A percentile compares a stretch with the other conserved stretches of the same genome.
These are phyloP conservation scores for Columba janthina DNA, from an alignment of 2,113 vertebrate species.

Conservation along the genomic window DNA sequence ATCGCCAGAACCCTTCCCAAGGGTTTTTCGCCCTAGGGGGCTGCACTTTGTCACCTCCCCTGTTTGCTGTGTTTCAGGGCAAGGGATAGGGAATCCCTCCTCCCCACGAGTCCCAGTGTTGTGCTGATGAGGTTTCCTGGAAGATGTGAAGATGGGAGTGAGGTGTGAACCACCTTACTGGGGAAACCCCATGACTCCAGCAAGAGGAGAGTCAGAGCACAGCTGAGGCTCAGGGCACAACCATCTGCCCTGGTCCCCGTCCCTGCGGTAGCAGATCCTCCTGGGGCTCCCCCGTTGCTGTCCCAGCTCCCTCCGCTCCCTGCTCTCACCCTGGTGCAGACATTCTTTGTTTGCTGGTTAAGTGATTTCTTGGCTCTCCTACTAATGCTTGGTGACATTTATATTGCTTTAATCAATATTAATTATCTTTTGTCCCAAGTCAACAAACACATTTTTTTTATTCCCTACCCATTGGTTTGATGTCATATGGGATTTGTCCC, in stretches of 20 bases:
- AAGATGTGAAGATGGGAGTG: not conserved
- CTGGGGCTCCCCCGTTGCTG: too few relatives aligned
- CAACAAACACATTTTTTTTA: not conserved
- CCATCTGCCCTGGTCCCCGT: fast-evolving
- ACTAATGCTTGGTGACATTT: conserved; percentile 7
- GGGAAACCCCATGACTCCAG: not conserved
- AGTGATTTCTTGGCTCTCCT: not conserved
- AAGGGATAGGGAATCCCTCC: not conserved
- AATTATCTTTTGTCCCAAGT: conserved; percentile 1
- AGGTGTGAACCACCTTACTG: fast-evolving
- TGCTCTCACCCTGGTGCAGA: not conserved
- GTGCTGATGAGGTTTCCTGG: fast-evolving
- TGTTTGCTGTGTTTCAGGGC: fast-evolving
- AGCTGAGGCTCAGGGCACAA: not conserved
- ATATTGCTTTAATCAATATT: conserved; percentile 38
- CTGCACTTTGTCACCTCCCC: fast-evolving
- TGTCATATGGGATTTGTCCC: fast-evolving
- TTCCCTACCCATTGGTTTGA: not conserved
- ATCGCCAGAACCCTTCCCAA: not conserved
- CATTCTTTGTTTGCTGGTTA: not conserved
- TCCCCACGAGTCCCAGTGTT: fast-evolving
- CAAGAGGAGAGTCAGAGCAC: not conserved
- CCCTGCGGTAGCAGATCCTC: not conserved
- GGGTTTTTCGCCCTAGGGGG: not conserved
- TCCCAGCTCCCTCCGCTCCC: not conserved